Evolutionary conservation across 1,140 invertebrate species (phyloP).

Genomic region (Melanaphis sacchari): DNA sequence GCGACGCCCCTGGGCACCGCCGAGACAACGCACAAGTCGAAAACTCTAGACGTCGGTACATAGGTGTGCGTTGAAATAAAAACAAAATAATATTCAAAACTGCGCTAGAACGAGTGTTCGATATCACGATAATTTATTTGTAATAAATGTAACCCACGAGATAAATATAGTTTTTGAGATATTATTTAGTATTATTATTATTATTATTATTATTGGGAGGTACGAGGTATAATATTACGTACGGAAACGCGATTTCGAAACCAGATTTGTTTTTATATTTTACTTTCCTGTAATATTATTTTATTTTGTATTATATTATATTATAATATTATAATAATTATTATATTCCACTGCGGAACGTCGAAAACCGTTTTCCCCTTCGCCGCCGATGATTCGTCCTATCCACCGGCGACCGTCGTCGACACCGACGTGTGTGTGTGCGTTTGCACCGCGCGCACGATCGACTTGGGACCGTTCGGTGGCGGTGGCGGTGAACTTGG

Average conservation of each 20-base stretch:
- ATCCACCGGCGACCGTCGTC: neutral
- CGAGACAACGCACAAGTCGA: too few species aligned
- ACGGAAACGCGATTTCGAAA: neutral
- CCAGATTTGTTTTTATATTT: slow-evolving; percentile 20
- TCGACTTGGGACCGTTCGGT: slow-evolving; percentile 53
- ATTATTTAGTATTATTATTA: too few species aligned
- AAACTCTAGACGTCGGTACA: too few species aligned
- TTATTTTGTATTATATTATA: neutral
- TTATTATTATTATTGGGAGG: neutral
- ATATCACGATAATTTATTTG: too few species aligned
- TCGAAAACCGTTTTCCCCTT: slow-evolving; percentile 54
- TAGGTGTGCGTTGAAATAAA: too few species aligned
- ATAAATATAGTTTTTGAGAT: neutral
- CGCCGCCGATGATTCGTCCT: neutral
- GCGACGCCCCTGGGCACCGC: too few species aligned
- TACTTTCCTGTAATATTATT: neutral
- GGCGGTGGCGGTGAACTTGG: slow-evolving; percentile 52
- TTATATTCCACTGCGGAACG: slow-evolving; percentile 26
- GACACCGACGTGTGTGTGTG: neutral
- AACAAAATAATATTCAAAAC: neutral
- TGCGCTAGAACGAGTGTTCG: too few species aligned
- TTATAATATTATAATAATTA: too few species aligned
- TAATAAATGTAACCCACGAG: too few species aligned
- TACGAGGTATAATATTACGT: neutral
- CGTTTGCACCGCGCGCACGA: slow-evolving; percentile 26